A percentile compares a stretch with the other conserved stretches of the same genome.
phyloP scores from a whole-genome alignment of 2,888 invertebrate genomes.

The Chymomyza caudatula region DNA sequence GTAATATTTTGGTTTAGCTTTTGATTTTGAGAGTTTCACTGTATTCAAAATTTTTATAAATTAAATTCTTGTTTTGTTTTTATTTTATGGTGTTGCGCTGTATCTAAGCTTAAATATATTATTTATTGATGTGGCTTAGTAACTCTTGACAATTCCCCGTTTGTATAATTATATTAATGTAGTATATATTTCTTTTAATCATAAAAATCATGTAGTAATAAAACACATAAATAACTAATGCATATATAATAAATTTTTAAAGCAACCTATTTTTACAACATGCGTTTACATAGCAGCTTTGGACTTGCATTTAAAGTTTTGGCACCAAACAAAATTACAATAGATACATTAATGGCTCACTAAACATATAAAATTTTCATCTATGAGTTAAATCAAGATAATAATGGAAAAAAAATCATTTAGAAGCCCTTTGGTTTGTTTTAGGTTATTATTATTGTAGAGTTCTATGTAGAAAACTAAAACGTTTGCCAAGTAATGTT shows the following conservation, averaged over 20 bases:
- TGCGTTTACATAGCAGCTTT: slow-evolving; percentile 48
- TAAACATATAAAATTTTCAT: slow-evolving; percentile 6
- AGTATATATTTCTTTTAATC: slow-evolving; percentile 5
- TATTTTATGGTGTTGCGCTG: slow-evolving; percentile 17
- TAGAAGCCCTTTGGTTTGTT: background rate
- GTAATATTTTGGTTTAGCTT: slow-evolving; percentile 49
- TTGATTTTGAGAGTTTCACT: slow-evolving; percentile 43
- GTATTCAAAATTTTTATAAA: slow-evolving; percentile 21
- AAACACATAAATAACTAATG: slow-evolving; percentile 10
- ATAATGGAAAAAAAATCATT: slow-evolving; percentile 8
- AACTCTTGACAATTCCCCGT: slow-evolving; percentile 61
- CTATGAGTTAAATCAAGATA: slow-evolving; percentile 16
- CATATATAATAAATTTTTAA: slow-evolving; percentile 11
- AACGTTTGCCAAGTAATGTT: background rate
- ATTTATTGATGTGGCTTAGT: slow-evolving; percentile 48
- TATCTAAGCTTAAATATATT: slow-evolving; percentile 23
- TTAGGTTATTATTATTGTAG: too few species aligned
- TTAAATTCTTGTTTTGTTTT: slow-evolving; percentile 17
- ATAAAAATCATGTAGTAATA: slow-evolving; percentile 12
- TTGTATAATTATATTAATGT: slow-evolving; percentile 19
- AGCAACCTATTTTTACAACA: slow-evolving; percentile 56
- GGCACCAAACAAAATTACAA: slow-evolving; percentile 54
- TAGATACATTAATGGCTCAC: background rate
- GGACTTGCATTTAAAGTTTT: slow-evolving; percentile 50
- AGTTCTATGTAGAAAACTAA: background rate